Percentiles rank a stretch among this genome's conserved stretches.
Conservation (phyloP, 1,140 invertebrate genomes). For the Homalodisca vitripennis region DNA sequence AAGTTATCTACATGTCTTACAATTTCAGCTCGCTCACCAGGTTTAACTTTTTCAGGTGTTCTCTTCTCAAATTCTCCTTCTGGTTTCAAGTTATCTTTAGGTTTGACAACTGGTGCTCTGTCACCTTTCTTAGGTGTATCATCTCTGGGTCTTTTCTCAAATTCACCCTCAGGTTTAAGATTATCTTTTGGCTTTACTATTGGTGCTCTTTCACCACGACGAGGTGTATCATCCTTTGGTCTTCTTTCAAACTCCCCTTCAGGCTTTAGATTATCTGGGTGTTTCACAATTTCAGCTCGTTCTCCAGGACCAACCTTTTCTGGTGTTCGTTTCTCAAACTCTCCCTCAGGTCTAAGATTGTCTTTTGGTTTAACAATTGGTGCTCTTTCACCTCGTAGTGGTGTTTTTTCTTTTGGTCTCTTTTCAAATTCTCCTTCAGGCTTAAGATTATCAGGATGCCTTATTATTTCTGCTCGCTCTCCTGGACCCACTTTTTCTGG, state of each 20-base stretch:
- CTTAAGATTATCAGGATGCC: slow-evolving; percentile 56
- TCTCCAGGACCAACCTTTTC: slow-evolving; percentile 52
- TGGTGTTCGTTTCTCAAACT: slow-evolving; percentile 47
- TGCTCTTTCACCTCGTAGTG: slow-evolving; percentile 53
- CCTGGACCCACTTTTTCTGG: slow-evolving; percentile 44
- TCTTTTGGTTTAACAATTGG: slow-evolving; percentile 47
- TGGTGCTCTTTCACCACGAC: slow-evolving; percentile 44
- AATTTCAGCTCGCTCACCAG: slow-evolving; percentile 52
- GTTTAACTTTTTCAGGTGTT: slow-evolving; percentile 44
- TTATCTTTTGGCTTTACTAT: slow-evolving; percentile 52
- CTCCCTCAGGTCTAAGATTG: slow-evolving; percentile 56
- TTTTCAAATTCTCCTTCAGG: slow-evolving; percentile 54
- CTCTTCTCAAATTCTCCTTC: slow-evolving; percentile 51
- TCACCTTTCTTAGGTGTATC: slow-evolving; percentile 52
- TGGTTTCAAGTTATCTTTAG: slow-evolving; percentile 56
- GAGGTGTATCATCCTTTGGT: slow-evolving; percentile 42
- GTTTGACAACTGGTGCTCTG: slow-evolving; percentile 53
- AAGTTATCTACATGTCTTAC: slow-evolving; percentile 59
- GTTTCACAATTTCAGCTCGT: slow-evolving; percentile 56
- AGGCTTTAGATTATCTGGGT: slow-evolving; percentile 60
- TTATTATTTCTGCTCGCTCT: slow-evolving; percentile 42
- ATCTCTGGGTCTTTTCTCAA: slow-evolving; percentile 50
- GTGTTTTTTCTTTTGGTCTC: slow-evolving; percentile 38
- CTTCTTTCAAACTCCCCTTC: slow-evolving; percentile 61
- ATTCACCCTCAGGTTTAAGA: slow-evolving; percentile 59